Percentiles rank a stretch among this genome's conserved stretches.
Conservation (phyloP, 64 coral and sea anemone genomes). For the Anthopleura sola region DNA sequence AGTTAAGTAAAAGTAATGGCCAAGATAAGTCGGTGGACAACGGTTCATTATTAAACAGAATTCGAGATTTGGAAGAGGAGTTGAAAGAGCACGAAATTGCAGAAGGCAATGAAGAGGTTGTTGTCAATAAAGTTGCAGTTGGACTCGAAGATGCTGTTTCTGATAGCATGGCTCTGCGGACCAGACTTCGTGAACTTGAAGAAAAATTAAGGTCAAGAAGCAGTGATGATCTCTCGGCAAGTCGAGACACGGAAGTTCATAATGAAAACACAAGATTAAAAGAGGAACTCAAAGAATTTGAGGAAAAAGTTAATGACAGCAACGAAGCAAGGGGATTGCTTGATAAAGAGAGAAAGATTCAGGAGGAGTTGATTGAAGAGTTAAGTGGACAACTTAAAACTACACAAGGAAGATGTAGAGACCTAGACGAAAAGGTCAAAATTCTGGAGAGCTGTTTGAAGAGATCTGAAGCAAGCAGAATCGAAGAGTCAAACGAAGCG, state of each 20-base stretch:
- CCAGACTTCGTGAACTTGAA: constrained; percentile 44
- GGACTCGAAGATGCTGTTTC: constrained; percentile 35
- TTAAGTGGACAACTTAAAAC: constrained; percentile 34
- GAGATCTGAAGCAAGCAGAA: constrained; percentile 18
- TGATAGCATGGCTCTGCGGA: constrained; percentile 14
- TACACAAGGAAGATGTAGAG: constrained; percentile 2
- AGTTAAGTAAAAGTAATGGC: constrained; percentile 33
- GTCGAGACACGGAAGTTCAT: constrained; percentile 27
- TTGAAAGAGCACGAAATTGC: constrained; percentile 26
- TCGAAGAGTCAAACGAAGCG: constrained; percentile 19
- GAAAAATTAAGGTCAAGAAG: not conserved
- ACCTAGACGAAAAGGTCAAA: constrained; percentile 35
- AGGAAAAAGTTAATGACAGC: constrained; percentile 24
- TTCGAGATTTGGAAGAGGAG: constrained; percentile 20
- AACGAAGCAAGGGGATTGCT: constrained; percentile 18
- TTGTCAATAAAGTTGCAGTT: constrained; percentile 15
- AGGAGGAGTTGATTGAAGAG: constrained; percentile 42
- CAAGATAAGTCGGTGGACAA: too few relatives aligned
- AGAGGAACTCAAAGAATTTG: constrained; percentile 10
- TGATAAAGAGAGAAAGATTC: constrained; percentile 26
- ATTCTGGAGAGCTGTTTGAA: not conserved
- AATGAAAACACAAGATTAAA: constrained; percentile 41
- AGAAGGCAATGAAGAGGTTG: constrained; percentile 45
- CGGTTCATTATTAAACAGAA: constrained; percentile 7
- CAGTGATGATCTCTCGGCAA: not conserved